Evolutionary conservation across 2,113 vertebrate species (phyloP).

Genomic region (Gallinago jamesoni): DNA sequence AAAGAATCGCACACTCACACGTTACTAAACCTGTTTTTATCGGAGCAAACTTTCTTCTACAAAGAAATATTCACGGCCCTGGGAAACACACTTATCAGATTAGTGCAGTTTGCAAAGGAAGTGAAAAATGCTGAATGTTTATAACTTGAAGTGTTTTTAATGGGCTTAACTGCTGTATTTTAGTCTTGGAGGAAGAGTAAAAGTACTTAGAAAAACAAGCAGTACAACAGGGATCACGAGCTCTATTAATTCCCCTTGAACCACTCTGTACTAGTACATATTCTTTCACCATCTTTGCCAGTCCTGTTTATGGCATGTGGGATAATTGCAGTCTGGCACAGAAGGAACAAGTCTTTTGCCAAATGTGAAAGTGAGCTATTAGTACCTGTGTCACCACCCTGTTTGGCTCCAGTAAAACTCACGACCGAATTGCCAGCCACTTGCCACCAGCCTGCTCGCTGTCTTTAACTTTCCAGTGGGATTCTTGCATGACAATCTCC

Average conservation of each 20-base stretch:
- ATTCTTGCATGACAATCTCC: neutral
- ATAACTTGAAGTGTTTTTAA: conserved; percentile 27
- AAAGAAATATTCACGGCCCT: neutral
- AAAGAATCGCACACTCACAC: neutral
- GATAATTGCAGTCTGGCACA: conserved; percentile 15
- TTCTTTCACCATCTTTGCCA: neutral
- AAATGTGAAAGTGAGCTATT: neutral
- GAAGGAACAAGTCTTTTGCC: neutral
- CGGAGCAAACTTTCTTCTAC: conserved; percentile 10
- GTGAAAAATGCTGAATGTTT: conserved; percentile 45
- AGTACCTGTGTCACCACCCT: neutral
- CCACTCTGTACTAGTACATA: neutral
- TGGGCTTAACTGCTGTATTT: conserved; percentile 15
- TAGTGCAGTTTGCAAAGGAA: conserved; percentile 59
- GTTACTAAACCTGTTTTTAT: conserved; percentile 23
- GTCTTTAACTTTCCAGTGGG: neutral
- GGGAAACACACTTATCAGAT: conserved; percentile 58
- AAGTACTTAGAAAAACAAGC: conserved; percentile 44
- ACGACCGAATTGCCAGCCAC: neutral
- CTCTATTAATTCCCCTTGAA: neutral
- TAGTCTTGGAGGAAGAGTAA: neutral
- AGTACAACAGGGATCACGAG: neutral
- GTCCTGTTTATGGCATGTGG: neutral
- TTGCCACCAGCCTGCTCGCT: neutral
- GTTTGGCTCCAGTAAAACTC: neutral